Percentiles rank a stretch among this genome's conserved stretches.
These are phyloP conservation scores for Gadus macrocephalus DNA, from an alignment of 2,113 vertebrate genomes.

Conservation along the genomic window DNA sequence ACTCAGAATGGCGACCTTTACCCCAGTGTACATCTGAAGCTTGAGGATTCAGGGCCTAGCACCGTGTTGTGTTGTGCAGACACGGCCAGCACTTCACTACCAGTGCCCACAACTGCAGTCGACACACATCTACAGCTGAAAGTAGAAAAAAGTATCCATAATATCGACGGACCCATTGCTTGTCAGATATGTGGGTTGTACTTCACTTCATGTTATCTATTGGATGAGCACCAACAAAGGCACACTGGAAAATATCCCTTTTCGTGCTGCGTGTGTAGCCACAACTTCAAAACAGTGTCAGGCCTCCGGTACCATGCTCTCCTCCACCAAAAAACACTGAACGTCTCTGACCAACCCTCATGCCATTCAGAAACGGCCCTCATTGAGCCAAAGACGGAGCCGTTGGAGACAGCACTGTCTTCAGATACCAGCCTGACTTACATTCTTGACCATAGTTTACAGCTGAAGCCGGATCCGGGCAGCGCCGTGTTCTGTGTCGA, in stretches of 20 bases:
- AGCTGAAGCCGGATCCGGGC: no score
- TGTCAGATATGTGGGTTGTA: not conserved
- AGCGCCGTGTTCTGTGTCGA: no score
- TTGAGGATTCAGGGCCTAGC: no score
- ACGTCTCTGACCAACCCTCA: constrained; percentile 29
- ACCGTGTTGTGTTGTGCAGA: no score
- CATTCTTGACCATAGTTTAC: not conserved
- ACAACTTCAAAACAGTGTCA: constrained; percentile 56
- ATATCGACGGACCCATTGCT: no score
- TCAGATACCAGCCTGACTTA: not conserved
- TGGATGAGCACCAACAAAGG: constrained; percentile 34
- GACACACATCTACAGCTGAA: no score
- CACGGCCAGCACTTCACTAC: no score
- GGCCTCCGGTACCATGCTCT: constrained; percentile 68
- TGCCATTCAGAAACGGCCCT: not conserved
- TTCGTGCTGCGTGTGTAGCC: constrained; percentile 64
- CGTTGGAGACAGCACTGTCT: not conserved
- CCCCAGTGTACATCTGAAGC: not conserved
- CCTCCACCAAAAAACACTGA: constrained; percentile 59
- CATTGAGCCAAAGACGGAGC: not conserved
- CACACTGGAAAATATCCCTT: constrained; percentile 47
- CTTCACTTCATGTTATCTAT: constrained; percentile 33
- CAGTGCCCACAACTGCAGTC: no score
- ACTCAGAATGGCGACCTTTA: not conserved
- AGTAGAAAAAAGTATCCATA: no score